Evolutionary conservation across 2,888 invertebrate genomes (phyloP), one percentile per base, ranked within the genome.

Genomic region (Spicauda simplicius): DNA sequence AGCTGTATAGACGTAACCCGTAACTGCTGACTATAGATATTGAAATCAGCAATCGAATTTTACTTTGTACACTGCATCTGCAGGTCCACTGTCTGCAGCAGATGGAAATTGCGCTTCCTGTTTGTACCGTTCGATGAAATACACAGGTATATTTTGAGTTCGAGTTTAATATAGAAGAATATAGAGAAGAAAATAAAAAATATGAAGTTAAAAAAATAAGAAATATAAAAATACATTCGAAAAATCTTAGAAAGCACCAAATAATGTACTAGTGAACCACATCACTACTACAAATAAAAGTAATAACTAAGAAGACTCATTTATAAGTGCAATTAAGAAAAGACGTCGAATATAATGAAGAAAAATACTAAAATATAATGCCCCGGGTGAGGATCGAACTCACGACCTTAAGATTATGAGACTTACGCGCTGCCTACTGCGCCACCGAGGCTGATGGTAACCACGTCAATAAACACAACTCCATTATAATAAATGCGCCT

Each of bases 351-450:
- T 5, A 25, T 25, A 25, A 25, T 25, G 25, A 4, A 25, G 5
- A 25, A 25, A 25, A 25, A 25, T 25, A 25, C 5, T 25, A 11
- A 56, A 41, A 18, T 3, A 41, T 14, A 41, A 16, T 96, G 96
- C 96, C 95, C 96, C 95, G 95, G 95, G 96, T 96, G 96, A 96
- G 96, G 96, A 95, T 96, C 96, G 96, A 96, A 96, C 96, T 96
- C 96, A 96, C 96, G 96, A 96, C 96, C 96, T 96, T 96, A 94
- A 95, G 95, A 95, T 96, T 95, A 96, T 96, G 96, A 96, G 95
- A 95, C 96, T 96, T 95, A 96, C 96, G 96, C 96, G 96, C 96
- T 96, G 94, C 96, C 96, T 94, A 95, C 96, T 96, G 76, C 75
- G 76, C 77, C 59, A 77, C 76, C 76, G 72, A 73, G 72, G 73